These are phyloP conservation scores for Ceyx cyanopectus DNA, from an alignment of 2,113 vertebrate species.

Conservation along the genomic window DNA sequence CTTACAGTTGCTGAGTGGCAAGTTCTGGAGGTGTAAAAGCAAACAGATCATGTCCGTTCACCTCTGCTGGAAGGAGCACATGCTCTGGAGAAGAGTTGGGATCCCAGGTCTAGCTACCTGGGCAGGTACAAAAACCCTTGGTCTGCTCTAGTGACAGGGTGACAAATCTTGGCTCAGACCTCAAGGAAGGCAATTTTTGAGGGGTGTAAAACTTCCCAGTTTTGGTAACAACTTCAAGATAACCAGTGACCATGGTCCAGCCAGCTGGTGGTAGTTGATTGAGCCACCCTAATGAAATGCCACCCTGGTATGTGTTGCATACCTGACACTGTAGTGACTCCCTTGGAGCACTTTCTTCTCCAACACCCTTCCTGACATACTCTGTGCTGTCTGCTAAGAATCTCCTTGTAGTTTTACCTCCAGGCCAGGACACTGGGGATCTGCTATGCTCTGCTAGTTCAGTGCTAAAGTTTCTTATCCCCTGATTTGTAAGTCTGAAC, in stretches of 20 bases:
- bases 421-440: neutral
- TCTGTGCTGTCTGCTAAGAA: neutral
- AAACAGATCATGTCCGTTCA: rapidly evolving
- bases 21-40: neutral
- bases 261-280: neutral
- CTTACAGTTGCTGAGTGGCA: rapidly evolving
- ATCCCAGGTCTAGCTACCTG: neutral
- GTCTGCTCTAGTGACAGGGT: neutral
- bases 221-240: neutral
- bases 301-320: neutral
- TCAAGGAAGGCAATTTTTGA: neutral
- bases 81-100: neutral
- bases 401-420: neutral
- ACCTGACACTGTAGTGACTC: no score
- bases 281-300: neutral
- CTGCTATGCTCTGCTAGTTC: neutral
- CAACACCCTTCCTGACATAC: rapidly evolving
- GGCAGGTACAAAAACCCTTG: neutral
- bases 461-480: neutral
- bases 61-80: neutral
- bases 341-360: neutral
- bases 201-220: neutral
- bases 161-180: neutral
- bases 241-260: neutral
- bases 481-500: neutral